Conservation (phyloP, 1,140 invertebrate genomes). For the Solen grandis region DNA sequence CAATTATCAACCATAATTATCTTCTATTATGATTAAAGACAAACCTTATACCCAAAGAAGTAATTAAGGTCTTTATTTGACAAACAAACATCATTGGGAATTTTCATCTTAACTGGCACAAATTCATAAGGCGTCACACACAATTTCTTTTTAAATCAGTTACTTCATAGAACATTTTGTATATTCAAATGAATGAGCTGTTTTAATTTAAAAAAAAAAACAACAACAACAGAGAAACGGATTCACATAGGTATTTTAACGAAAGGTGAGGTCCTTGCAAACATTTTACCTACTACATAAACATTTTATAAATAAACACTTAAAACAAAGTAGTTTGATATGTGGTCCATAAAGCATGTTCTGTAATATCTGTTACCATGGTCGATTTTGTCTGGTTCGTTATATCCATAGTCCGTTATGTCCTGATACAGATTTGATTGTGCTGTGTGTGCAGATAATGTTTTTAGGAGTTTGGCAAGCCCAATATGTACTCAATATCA, state of each 20-base stretch:
- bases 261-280: slow-evolving; percentile 20
- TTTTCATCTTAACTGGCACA: slow-evolving; percentile 33
- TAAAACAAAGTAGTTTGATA: too few species aligned
- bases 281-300: too few species aligned
- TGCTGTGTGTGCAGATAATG: too few species aligned
- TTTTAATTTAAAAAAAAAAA: not conserved
- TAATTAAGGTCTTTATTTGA: slow-evolving; percentile 34
- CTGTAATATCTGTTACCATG: too few species aligned
- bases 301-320: too few species aligned
- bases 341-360: too few species aligned
- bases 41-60: slow-evolving; percentile 31
- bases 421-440: too few species aligned
- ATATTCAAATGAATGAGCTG: slow-evolving; percentile 2
- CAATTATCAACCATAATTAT: slow-evolving; percentile 31
- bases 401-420: too few species aligned
- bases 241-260: slow-evolving; percentile 32
- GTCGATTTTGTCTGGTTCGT: too few species aligned
- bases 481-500: too few species aligned
- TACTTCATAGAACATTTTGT: slow-evolving; percentile 23
- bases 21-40: slow-evolving; percentile 1
- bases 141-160: slow-evolving; percentile 28
- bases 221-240: slow-evolving; percentile 18
- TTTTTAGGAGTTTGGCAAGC: too few species aligned
- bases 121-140: slow-evolving; percentile 25
- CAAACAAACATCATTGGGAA: slow-evolving; percentile 27